Percentiles rank a stretch among this genome's conserved stretches.
Evolutionary conservation across 2,113 vertebrate genomes (phyloP).

Genomic region (Accipiter cooperii): DNA sequence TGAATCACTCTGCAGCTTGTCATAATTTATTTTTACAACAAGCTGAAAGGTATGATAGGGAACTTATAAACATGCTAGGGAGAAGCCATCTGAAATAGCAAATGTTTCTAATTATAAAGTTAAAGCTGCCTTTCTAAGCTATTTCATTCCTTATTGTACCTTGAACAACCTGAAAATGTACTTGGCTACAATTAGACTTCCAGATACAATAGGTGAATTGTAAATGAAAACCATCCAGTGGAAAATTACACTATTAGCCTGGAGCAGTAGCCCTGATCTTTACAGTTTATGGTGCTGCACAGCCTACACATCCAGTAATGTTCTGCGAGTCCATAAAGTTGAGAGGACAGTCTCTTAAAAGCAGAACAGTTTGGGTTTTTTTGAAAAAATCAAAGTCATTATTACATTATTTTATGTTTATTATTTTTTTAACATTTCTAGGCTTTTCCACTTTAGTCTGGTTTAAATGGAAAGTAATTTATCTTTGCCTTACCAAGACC

Average conservation of each 20-base stretch:
- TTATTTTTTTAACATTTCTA: not conserved
- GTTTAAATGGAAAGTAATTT: not conserved
- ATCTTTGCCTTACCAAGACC: not conserved
- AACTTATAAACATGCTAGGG: not conserved
- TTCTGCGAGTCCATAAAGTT: not conserved
- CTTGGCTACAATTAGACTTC: slow-evolving; percentile 11
- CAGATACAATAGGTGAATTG: not conserved
- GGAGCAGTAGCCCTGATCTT: not conserved
- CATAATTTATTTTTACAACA: slow-evolving; percentile 25
- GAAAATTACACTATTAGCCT: slow-evolving; percentile 33
- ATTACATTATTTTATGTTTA: not conserved
- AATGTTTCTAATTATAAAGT: slow-evolving; percentile 26
- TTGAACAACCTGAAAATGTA: not conserved
- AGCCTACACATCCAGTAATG: not conserved
- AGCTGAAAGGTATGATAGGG: not conserved
- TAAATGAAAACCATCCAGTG: slow-evolving; percentile 17
- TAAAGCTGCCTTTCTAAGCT: slow-evolving; percentile 25
- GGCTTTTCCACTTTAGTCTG: not conserved
- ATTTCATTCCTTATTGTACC: not conserved
- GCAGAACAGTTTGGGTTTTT: not conserved
- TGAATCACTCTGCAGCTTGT: not conserved
- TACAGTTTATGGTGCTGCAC: not conserved
- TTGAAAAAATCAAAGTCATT: not conserved
- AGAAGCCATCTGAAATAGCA: slow-evolving; percentile 1
- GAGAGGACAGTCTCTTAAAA: not conserved